Evolutionary conservation across 2,888 invertebrate species (phyloP).

Genomic region (Trichacis sp.): DNA sequence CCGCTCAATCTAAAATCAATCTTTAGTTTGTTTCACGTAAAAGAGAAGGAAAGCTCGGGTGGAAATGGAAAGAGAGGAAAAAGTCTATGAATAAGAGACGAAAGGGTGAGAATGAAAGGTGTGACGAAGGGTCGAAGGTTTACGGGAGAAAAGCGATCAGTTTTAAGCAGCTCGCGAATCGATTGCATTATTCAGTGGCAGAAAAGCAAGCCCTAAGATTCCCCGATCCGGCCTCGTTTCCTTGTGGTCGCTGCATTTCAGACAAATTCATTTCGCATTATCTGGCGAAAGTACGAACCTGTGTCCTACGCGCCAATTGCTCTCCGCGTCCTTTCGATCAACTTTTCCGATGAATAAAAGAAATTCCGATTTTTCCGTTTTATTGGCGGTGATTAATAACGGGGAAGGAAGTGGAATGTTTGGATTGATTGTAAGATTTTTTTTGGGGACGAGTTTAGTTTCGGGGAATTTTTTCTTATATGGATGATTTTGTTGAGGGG

Average conservation of each 20-base stretch:
- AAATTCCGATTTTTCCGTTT: neutral
- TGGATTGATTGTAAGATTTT: no score
- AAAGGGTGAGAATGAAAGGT: slow-evolving; percentile 18
- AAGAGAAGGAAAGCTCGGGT: slow-evolving; percentile 10
- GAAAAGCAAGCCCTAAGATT: slow-evolving; percentile 38
- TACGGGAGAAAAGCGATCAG: slow-evolving; percentile 58
- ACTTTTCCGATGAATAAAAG: neutral
- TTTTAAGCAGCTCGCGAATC: slow-evolving; percentile 65
- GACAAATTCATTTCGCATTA: slow-evolving; percentile 46
- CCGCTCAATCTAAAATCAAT: slow-evolving; percentile 68
- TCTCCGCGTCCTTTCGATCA: slow-evolving; percentile 32
- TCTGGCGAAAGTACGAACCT: slow-evolving; percentile 41
- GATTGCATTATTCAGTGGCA: slow-evolving; percentile 62
- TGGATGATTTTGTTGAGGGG: no score
- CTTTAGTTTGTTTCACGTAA: slow-evolving; percentile 62
- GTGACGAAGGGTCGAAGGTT: slow-evolving; percentile 18
- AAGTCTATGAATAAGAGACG: slow-evolving; percentile 43
- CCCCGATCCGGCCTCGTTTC: slow-evolving; percentile 28
- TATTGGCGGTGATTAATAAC: neutral
- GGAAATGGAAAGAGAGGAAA: slow-evolving; percentile 13
- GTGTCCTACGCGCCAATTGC: slow-evolving; percentile 24
- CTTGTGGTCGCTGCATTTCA: slow-evolving; percentile 22
- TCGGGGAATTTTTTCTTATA: neutral
- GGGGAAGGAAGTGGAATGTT: neutral
- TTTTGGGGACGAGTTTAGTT: neutral